Conservation (phyloP, 2,888 invertebrate species). For the Clanis bilineata region DNA sequence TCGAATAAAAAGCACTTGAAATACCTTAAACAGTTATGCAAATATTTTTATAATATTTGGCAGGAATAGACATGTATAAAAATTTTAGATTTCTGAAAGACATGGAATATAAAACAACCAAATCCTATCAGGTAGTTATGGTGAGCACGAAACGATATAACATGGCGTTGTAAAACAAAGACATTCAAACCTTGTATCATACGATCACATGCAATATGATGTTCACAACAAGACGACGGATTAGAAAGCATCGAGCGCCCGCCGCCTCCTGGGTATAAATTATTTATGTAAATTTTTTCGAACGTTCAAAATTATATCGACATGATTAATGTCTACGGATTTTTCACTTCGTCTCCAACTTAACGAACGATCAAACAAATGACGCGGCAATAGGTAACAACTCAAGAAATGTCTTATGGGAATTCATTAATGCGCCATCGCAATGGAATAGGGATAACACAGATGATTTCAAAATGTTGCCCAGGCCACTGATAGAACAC, state of each 20-base stretch:
- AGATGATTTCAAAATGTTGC: conserved; percentile 54
- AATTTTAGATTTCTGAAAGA: too few species aligned
- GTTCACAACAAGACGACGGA: conserved; percentile 46
- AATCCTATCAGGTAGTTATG: neutral
- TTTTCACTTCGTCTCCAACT: conserved; percentile 69
- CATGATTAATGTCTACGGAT: conserved; percentile 76
- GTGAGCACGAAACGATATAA: conserved; percentile 20
- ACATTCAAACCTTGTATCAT: conserved; percentile 35
- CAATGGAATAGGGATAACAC: conserved; percentile 45
- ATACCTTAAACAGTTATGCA: too few species aligned
- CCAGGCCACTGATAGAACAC: conserved; percentile 44
- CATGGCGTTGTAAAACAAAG: conserved; percentile 31
- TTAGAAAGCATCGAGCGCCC: conserved; percentile 51
- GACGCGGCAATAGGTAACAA: conserved; percentile 66
- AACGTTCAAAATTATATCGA: conserved; percentile 72
- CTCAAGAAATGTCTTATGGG: conserved; percentile 59
- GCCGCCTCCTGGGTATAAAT: conserved; percentile 71
- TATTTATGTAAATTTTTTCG: conserved; percentile 79
- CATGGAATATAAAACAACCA: too few species aligned
- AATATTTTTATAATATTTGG: too few species aligned
- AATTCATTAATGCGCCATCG: conserved; percentile 61
- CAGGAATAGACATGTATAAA: too few species aligned
- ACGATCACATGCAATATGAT: conserved; percentile 45
- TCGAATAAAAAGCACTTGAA: too few species aligned
- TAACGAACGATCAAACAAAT: conserved; percentile 72